These are phyloP conservation scores for Tuberolachnus salignus DNA, from an alignment of 2,888 invertebrate species.

Conservation along the genomic window DNA sequence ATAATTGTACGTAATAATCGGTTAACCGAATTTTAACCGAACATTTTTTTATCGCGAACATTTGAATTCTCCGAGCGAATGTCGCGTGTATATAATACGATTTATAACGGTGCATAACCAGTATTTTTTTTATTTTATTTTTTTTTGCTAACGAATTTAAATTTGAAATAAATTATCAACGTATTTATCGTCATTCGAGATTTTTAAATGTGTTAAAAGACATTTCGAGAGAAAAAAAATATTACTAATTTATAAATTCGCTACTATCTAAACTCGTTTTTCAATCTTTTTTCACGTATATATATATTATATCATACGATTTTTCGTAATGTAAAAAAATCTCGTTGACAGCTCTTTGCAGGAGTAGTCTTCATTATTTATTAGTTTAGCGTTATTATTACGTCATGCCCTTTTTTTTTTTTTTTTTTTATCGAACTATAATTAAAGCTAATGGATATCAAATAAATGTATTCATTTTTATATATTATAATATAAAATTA, in stretches of 20 bases:
- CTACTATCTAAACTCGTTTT: constrained; percentile 36
- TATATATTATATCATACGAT: background rate
- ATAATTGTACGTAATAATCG: too few relatives aligned
- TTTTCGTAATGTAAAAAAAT: background rate
- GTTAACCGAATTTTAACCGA: too few relatives aligned
- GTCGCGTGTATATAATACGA: background rate
- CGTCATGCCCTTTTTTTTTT: background rate
- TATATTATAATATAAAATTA: too few relatives aligned
- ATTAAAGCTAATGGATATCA: too few relatives aligned
- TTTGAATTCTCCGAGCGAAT: background rate
- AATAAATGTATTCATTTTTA: too few relatives aligned
- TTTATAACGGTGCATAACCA: constrained; percentile 34
- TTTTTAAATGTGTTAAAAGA: background rate
- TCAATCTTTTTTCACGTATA: background rate
- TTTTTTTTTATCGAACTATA: background rate
- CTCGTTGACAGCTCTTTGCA: background rate
- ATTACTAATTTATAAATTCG: constrained; percentile 31
- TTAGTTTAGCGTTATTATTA: background rate
- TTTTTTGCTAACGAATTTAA: constrained; percentile 4
- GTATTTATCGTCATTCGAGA: constrained; percentile 22
- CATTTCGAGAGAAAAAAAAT: constrained; percentile 14
- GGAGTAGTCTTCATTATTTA: constrained; percentile 4
- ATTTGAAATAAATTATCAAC: constrained; percentile 17
- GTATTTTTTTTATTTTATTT: constrained; percentile 19
- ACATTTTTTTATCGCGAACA: too few relatives aligned